Conservation (phyloP, 92 coral and sea anemone genomes). For the Isaurus tuberculatus region DNA sequence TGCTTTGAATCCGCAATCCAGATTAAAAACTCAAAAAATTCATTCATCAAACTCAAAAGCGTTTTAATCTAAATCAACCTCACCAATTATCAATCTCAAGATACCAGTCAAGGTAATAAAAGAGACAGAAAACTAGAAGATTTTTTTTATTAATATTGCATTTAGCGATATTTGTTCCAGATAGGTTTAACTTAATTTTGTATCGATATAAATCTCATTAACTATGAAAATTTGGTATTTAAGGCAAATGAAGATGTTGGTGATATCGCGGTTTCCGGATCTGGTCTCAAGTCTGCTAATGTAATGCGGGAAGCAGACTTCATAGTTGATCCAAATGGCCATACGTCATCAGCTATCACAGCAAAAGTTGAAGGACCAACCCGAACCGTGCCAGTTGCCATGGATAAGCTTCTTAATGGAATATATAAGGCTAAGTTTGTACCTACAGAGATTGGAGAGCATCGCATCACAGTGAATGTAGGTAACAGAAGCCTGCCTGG, state of each 20-base stretch:
- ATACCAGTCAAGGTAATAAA: no score
- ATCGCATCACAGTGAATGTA: slow-evolving; percentile 78
- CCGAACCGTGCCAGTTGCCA: slow-evolving; percentile 62
- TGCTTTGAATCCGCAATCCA: no score
- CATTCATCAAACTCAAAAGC: no score
- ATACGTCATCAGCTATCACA: slow-evolving; percentile 73
- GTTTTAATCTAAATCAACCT: no score
- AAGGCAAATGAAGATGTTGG: slow-evolving; percentile 59
- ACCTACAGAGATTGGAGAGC: slow-evolving; percentile 92
- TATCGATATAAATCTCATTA: neutral
- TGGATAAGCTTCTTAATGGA: slow-evolving; percentile 69
- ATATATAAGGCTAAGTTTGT: slow-evolving; percentile 72
- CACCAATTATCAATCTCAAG: no score
- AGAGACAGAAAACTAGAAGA: no score
- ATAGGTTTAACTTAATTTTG: no score
- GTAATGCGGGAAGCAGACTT: slow-evolving; percentile 87
- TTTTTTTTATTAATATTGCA: no score
- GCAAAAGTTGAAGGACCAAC: slow-evolving; percentile 88
- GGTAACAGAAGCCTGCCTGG: slow-evolving; percentile 87
- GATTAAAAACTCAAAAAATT: no score
- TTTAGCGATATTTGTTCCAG: no score
- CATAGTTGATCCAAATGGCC: slow-evolving; percentile 72
- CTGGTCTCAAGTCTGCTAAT: slow-evolving; percentile 80
- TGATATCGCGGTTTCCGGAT: slow-evolving; percentile 73
- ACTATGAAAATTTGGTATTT: neutral